Percentiles rank a stretch among this genome's conserved stretches.
Conservation (phyloP, 2,888 invertebrate genomes). For the Protophormia terraenovae region DNA sequence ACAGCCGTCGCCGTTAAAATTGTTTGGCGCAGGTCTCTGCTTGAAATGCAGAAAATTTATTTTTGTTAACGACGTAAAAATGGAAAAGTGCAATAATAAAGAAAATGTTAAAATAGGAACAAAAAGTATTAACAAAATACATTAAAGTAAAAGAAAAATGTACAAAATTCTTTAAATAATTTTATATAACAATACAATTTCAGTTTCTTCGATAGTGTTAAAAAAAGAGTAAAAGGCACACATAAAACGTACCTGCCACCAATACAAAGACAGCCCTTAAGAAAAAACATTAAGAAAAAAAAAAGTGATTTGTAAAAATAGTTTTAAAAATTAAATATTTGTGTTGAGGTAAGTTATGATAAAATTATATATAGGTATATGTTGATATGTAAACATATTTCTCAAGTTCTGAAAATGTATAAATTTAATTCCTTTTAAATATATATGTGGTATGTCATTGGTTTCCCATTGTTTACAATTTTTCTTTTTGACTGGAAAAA, state of each 20-base stretch:
- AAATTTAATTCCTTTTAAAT: too few species aligned
- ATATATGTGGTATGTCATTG: too few species aligned
- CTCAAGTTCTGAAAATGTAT: too few species aligned
- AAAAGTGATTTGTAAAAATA: background rate
- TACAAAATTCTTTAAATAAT: background rate
- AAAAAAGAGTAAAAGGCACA: background rate
- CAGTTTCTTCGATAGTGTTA: background rate
- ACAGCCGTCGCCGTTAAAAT: too few species aligned
- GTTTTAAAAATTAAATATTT: background rate
- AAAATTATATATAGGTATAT: background rate
- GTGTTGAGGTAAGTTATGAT: background rate
- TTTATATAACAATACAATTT: conserved; percentile 1
- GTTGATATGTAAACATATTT: too few species aligned
- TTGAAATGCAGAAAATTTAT: conserved; percentile 44
- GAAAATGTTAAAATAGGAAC: background rate
- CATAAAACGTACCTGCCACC: conserved; percentile 31
- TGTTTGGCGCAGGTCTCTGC: too few species aligned
- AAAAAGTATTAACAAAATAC: background rate
- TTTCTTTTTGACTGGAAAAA: too few species aligned
- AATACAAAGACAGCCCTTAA: background rate
- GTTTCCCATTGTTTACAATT: too few species aligned
- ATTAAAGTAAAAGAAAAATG: background rate
- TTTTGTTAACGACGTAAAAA: conserved; percentile 43
- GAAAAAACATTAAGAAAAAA: background rate
- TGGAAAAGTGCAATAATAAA: conserved; percentile 38